phyloP scores from a whole-genome alignment of 37 sponge, comb jelly and placozoan genomes.

The Axinella damicornis region DNA sequence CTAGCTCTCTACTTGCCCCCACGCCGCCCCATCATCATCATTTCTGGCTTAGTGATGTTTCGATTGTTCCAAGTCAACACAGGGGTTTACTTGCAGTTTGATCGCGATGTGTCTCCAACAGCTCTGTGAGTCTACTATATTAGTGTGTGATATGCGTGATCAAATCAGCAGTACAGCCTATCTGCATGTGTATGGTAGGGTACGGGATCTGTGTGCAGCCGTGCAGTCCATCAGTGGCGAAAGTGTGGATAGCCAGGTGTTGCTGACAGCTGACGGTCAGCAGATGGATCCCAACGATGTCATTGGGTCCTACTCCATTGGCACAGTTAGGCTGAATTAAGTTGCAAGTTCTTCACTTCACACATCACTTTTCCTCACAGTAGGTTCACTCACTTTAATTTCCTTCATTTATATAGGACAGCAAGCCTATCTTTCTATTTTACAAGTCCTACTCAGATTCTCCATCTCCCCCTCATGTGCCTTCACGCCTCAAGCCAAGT shows the following conservation, averaged over 20 bases:
- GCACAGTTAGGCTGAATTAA: constrained; percentile 23
- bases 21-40: too few species aligned
- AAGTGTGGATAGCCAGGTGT: constrained; percentile 12
- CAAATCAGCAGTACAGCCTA: neutral
- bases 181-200: constrained; percentile 2
- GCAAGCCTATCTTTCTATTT: constrained; percentile 61
- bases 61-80: constrained; percentile 52
- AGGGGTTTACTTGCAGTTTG: constrained; percentile 16
- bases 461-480: neutral
- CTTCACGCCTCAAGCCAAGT: constrained; percentile 24
- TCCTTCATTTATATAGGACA: constrained; percentile 48
- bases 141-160: too few species aligned
- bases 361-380: neutral
- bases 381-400: constrained; percentile 12
- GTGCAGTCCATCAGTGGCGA: constrained; percentile 20
- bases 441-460: constrained; percentile 16
- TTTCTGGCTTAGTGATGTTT: constrained; percentile 48
- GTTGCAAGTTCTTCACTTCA: neutral
- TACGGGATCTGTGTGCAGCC: constrained; percentile 41
- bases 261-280: constrained; percentile 50
- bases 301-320: constrained; percentile 47
- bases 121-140: constrained; percentile 7
- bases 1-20: too few species aligned
- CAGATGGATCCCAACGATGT: constrained; percentile 49
- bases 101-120: constrained; percentile 28